Base-by-base conservation (phyloP, 2,888 invertebrate species). In the Notocelia uddmanniana region DNA sequence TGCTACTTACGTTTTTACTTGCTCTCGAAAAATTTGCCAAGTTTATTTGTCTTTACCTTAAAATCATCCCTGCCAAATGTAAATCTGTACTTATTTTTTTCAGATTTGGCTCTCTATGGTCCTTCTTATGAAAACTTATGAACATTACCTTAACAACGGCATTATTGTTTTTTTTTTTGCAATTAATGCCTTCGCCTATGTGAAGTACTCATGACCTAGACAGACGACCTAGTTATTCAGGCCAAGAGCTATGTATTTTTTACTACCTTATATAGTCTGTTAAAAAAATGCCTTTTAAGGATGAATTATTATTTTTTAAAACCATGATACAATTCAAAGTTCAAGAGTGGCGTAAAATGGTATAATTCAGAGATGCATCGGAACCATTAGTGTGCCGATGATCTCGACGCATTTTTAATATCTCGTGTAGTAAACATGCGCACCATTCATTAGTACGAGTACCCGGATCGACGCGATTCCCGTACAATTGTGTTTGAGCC, bases 171-270 rank as follows among this genome's bases (percentile, higher is more conserved):
- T 52, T 67, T 67, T 67, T 67, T 55, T 48, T 66, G 23, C 48
- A 55, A 57, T 71, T 55, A 71, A 67, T n/a, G 23, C 55, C 60
- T 59, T 26, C 37, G 37, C 13, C 11, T 37, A 59, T 67, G 67
- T 66, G 21, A 59, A 67, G 45, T 48, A 59, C 59, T 52, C n/a
- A 31, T 31, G 13, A 13, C 37, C 58, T 41, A 60, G 71, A 60
- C 64, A 50, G 34, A 58, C 37, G 60, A 62, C 55, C 60, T 60
- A 55, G 62, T 62, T 72, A 62, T 72, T 72, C 31, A 72, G 72
- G 72, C 67, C 67, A 68, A 68, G 72, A 71, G 60, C 67, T 60
- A 52, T 58, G 64, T 31, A 48, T 68, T 67, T 69, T 72, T 71
- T 55, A 60, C 54, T 55, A 67, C 67, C 71, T n/a, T n/a, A n/a